Base-by-base conservation (phyloP, 2,113 vertebrate species). In the Beaufortia kweichowensis region DNA sequence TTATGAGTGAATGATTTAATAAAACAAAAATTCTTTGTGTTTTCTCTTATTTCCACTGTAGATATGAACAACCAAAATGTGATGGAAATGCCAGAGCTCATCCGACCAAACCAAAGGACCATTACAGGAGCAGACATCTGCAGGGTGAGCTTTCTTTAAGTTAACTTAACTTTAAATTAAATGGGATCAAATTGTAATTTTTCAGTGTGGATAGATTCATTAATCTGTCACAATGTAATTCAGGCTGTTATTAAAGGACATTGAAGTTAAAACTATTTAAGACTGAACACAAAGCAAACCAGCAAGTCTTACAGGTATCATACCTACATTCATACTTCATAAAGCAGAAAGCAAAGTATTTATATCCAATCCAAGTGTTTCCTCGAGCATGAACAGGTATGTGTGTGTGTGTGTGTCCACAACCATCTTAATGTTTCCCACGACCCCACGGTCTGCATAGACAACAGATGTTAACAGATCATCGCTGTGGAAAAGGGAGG, bases 41-140 rank as follows among this genome's bases (percentile, higher is more conserved):
- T 76, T 41, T 50, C 76, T 69, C 64, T 77, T 39, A 46, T 56
- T 60, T 66, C 76, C 75, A 56, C 80, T 50, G 57, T 15, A 98
- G 96, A 86, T 98, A 97, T 3, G 96, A 98, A 62, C 96, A 98
- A 86, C 96, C 96, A 1, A 98, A 98, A 78, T 98, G 96, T 78
- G 94, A 98, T 50, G 91, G 90, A 9, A 90, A 95, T 0, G 96
- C 96, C 80, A 90, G 96, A 88, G 96, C 96, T 17, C 93, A 96
- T 80, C 95, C 96, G 14, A 81, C 91, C 24, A 96, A 93, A 87
- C 90, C 94, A 0, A 94, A 94, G 86, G 95, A 98, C 80, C 89
- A 94, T 77, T 98, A 93, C 86, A 91, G 89, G 86, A 94, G 92
- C 85, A 92, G 96, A 73, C 94, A 95, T 83, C 94, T 98, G 64